A percentile compares a stretch with the other conserved stretches of the same genome.
phyloP scores from a whole-genome alignment of 2,888 invertebrate species.

The Ashinkailepas kermadecensis region DNA sequence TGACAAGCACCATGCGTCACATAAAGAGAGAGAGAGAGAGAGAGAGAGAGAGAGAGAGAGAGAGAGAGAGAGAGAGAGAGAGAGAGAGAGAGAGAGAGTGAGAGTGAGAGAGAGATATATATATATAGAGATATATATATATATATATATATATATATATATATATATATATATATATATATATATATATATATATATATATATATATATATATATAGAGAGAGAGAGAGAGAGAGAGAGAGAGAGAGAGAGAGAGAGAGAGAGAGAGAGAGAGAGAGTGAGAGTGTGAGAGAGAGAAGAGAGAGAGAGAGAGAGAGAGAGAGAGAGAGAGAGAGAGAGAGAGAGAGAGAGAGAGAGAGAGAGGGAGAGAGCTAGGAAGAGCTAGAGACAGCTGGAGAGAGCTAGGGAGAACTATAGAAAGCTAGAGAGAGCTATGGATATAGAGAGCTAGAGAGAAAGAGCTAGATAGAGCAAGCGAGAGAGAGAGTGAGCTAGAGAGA shows the following conservation, averaged over 20 bases:
- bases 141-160: too few relatives aligned
- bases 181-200: too few relatives aligned
- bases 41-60: constrained; percentile 15
- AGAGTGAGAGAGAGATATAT: too few relatives aligned
- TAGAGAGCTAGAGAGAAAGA: neutral
- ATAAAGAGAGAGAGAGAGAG: constrained; percentile 22
- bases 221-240: neutral
- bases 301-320: neutral
- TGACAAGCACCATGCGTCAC: neutral
- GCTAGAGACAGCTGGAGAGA: constrained; percentile 24
- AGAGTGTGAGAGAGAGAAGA: neutral
- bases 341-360: neutral
- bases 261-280: neutral
- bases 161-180: too few relatives aligned
- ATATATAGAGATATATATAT: too few relatives aligned
- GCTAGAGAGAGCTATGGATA: neutral
- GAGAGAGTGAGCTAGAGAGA: constrained; percentile 17
- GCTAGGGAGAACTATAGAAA: constrained; percentile 25
- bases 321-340: neutral
- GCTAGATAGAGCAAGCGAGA: constrained; percentile 14
- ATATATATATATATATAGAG: too few relatives aligned
- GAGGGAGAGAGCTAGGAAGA: neutral
- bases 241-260: neutral
- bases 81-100: neutral
- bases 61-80: neutral